Percentiles rank a stretch among this genome's conserved stretches.
phyloP scores from a whole-genome alignment of 2,797 vertebrate genomes.

The Siniperca obscura region DNA sequence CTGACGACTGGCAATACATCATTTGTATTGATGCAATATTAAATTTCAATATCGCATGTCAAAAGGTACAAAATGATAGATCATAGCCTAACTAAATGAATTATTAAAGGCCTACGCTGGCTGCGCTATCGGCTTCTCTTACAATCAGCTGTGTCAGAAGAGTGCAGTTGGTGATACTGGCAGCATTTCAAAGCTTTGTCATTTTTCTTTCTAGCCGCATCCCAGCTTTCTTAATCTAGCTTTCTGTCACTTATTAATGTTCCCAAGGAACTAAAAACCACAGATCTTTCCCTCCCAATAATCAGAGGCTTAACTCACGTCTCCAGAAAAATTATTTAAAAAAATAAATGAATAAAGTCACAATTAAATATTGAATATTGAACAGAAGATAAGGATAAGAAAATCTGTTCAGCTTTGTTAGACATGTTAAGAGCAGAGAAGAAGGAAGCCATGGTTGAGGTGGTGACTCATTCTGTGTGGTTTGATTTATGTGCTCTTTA shows the following conservation, averaged over 20 bases:
- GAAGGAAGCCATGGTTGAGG: constrained; percentile 26
- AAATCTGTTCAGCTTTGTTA: constrained; percentile 57
- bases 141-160: constrained; percentile 86
- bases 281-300: constrained; percentile 81
- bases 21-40: constrained; percentile 91
- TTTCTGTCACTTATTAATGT: constrained; percentile 84
- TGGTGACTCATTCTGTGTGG: constrained; percentile 49
- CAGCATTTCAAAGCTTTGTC: constrained; percentile 85
- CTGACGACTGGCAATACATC: constrained; percentile 85
- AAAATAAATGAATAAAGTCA: constrained; percentile 66
- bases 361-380: constrained; percentile 77
- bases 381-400: constrained; percentile 55
- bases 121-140: constrained; percentile 85
- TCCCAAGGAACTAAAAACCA: constrained; percentile 76
- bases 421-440: constrained; percentile 62
- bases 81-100: constrained; percentile 89
- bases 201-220: constrained; percentile 74
- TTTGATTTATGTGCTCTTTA: constrained; percentile 74
- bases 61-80: constrained; percentile 92
- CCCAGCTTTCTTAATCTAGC: constrained; percentile 80
- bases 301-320: constrained; percentile 75
- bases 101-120: constrained; percentile 87
- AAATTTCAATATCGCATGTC: constrained; percentile 91
- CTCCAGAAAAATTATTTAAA: constrained; percentile 37
- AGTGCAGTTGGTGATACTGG: constrained; percentile 85